phyloP scores from a whole-genome alignment of 2,888 invertebrate genomes.

The Chloromyia formosa region DNA sequence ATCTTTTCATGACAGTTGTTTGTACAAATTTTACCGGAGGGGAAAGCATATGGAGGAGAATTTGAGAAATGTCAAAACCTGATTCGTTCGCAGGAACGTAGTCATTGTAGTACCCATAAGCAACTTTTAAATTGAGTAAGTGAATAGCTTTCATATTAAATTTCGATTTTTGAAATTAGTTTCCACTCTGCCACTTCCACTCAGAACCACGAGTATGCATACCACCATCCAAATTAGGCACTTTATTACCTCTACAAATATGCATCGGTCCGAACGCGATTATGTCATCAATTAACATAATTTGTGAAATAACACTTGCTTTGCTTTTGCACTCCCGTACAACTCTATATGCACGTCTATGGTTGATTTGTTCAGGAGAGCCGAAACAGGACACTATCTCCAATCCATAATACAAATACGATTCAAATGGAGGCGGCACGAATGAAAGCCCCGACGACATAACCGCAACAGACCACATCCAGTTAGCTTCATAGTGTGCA shows the following conservation, averaged over 20 bases:
- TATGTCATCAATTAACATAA: slow-evolving; percentile 26
- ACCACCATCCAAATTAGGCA: too few species aligned
- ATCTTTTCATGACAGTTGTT: too few species aligned
- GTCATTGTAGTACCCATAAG: too few species aligned
- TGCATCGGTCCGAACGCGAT: slow-evolving; percentile 9
- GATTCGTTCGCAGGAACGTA: too few species aligned
- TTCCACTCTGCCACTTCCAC: too few species aligned
- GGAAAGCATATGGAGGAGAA: too few species aligned
- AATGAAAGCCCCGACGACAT: slow-evolving; percentile 29
- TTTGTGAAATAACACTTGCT: slow-evolving; percentile 29
- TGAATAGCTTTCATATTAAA: too few species aligned
- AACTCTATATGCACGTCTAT: background rate
- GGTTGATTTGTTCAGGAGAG: background rate
- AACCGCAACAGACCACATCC: slow-evolving; percentile 37
- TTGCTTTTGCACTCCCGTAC: background rate
- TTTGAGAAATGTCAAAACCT: too few species aligned
- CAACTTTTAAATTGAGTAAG: too few species aligned
- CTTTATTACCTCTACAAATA: background rate
- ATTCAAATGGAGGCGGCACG: slow-evolving; percentile 31
- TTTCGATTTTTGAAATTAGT: too few species aligned
- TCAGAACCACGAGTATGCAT: too few species aligned
- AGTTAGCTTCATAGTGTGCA: slow-evolving; percentile 21
- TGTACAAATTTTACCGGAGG: too few species aligned
- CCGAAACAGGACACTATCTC: slow-evolving; percentile 9
- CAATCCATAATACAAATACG: slow-evolving; percentile 22